Conservation (phyloP, 2,888 invertebrate species). For the Epinotia brunnichana region DNA sequence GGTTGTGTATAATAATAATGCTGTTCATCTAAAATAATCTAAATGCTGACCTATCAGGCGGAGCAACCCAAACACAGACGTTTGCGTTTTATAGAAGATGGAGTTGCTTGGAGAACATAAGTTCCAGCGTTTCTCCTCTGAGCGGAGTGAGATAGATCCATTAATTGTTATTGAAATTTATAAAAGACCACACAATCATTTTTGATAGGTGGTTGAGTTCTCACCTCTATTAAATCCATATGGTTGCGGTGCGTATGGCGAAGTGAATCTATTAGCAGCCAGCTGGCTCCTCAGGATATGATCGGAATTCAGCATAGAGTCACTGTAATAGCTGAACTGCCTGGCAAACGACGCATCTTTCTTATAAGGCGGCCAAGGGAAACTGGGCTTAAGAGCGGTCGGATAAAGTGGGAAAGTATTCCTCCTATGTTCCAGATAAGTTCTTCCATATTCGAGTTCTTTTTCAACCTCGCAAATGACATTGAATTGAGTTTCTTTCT, state of each 20-base stretch:
- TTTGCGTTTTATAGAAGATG: not conserved
- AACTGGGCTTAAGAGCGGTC: constrained; percentile 66
- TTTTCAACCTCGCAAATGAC: constrained; percentile 59
- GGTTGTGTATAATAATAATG: too few species aligned
- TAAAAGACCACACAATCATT: not conserved
- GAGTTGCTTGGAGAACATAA: not conserved
- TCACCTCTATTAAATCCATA: constrained; percentile 75
- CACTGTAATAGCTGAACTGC: constrained; percentile 68
- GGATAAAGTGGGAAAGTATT: constrained; percentile 74
- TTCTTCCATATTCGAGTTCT: constrained; percentile 59
- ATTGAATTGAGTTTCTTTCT: constrained; percentile 55
- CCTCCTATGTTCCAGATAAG: constrained; percentile 64
- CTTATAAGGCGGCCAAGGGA: constrained; percentile 63
- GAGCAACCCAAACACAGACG: not conserved
- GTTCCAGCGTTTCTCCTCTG: not conserved
- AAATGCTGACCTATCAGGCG: too few species aligned
- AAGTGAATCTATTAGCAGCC: constrained; percentile 66
- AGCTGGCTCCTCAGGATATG: constrained; percentile 70
- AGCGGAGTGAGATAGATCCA: not conserved
- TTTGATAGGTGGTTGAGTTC: not conserved
- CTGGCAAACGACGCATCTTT: constrained; percentile 56
- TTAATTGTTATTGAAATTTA: not conserved
- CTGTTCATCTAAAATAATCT: too few species aligned
- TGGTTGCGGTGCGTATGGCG: constrained; percentile 66
- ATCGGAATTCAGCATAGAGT: constrained; percentile 66